A percentile compares a stretch with the other conserved stretches of the same genome.
Evolutionary conservation across 2,888 invertebrate genomes (phyloP).

Genomic region (Archaeoteleia sp.): DNA sequence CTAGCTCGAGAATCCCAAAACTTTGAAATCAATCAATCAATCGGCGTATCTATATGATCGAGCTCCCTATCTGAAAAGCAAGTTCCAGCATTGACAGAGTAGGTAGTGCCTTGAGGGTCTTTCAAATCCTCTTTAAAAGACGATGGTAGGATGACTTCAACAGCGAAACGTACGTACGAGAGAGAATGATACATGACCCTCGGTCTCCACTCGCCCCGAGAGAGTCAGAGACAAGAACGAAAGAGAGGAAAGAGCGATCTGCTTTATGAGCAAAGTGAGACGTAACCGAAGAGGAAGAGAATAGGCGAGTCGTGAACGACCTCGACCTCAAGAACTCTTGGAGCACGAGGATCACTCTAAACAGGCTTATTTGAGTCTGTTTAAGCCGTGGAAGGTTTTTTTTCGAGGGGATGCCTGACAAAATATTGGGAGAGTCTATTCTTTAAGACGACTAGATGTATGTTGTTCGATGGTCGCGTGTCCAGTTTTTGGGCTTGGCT

Average conservation of each 20-base stretch:
- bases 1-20: too few species aligned
- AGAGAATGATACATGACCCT: slow-evolving; percentile 34
- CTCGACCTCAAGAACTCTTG: slow-evolving; percentile 1
- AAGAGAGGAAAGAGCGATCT: background rate
- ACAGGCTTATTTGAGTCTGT: slow-evolving; percentile 3
- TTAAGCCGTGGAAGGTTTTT: background rate
- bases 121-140: background rate
- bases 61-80: background rate
- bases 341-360: slow-evolving; percentile 1
- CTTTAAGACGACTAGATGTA: too few species aligned
- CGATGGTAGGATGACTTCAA: slow-evolving; percentile 7
- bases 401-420: background rate
- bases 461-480: too few species aligned
- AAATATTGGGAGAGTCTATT: background rate
- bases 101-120: background rate
- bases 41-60: slow-evolving; percentile 6
- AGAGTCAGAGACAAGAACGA: too few species aligned
- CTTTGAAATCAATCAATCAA: slow-evolving; percentile 4
- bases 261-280: background rate
- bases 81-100: slow-evolving; percentile 3
- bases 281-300: background rate
- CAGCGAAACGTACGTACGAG: slow-evolving; percentile 31
- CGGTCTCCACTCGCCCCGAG: too few species aligned
- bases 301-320: background rate
- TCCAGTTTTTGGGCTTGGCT: too few species aligned